Evolutionary conservation across 2,797 vertebrate species (phyloP), one percentile per base, ranked within the genome.

Genomic region (Tangara arthus): DNA sequence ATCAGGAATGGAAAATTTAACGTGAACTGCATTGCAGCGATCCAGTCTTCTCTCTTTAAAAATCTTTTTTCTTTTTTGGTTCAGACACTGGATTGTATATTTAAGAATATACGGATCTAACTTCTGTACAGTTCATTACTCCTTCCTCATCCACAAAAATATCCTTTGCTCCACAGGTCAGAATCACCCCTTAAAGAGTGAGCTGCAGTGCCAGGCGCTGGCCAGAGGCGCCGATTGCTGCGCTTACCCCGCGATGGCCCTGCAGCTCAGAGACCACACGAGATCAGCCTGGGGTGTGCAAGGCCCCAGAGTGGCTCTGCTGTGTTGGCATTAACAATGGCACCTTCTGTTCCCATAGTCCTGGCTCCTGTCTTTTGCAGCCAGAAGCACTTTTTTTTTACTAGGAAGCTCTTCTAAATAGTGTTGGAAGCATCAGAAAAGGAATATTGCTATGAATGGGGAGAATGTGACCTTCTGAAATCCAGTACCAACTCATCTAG

Each of bases 21-120:
- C 69, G 89, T 95, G 96, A 96, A 96, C 93, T 94, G 86, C 93
- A 95, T 12, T 92, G 95, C 85, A 95, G 95, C 44, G 85, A 97
- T 95, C 93, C 95, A 95, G 94, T 96, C 92, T 95, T 95, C 91
- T 93, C 82, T 94, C 77, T 89, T 64, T 46, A 87, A 87, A 87
- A 87, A 57, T 24, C 27, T n/a, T 66, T 65, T 81, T 26, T 69
- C 50, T 72, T 92, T 97, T 96, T 94, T 96, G 96, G 95, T 97
- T 97, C 80, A 96, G 91, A 92, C 22, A 94, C 65, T 89, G 72
- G 71, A 91, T 65, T 65, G 93, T 93, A 50, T 92, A 97, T 90
- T 78, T 78, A 42, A 93, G 53, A 95, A 94, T 78, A 91, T 84
- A 93, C 69, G 3, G 72, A 88, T 56, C 93, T 80, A 84, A 84